Evolutionary conservation across 2,888 invertebrate genomes (phyloP).

Genomic region (Cerceris ruficornis): DNA sequence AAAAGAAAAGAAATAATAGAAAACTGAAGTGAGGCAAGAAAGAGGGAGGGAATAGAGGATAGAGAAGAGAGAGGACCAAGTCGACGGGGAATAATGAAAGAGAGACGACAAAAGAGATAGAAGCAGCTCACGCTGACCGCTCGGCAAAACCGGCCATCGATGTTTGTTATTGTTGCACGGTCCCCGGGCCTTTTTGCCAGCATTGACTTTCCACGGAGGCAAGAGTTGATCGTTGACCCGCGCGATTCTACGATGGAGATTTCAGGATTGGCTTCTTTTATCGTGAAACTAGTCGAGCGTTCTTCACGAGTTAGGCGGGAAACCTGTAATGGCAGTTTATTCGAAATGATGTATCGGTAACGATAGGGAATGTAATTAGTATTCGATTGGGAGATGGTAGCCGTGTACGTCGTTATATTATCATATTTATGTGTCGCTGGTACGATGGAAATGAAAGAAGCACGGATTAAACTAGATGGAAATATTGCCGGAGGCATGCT

Average conservation of each 20-base stretch:
- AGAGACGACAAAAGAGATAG: background rate
- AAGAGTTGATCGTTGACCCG: constrained; percentile 29
- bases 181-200: constrained; percentile 7
- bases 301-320: constrained; percentile 19
- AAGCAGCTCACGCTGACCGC: constrained; percentile 11
- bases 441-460: background rate
- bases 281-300: constrained; percentile 29
- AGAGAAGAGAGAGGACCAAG: too few relatives aligned
- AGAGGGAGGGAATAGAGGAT: too few relatives aligned
- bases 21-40: too few relatives aligned
- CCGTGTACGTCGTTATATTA: constrained; percentile 38
- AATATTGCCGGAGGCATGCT: background rate
- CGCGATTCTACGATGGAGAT: background rate
- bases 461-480: background rate
- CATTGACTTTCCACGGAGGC: background rate
- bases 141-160: constrained; percentile 63
- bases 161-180: constrained; percentile 73
- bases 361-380: constrained; percentile 41
- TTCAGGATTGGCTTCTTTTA: background rate
- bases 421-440: constrained; percentile 41
- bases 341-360: constrained; percentile 35
- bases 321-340: constrained; percentile 42
- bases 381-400: constrained; percentile 24
- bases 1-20: too few relatives aligned
- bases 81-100: too few relatives aligned